These are phyloP conservation scores for Batillaria attramentaria DNA, from an alignment of 1,140 invertebrate species.

Conservation along the genomic window DNA sequence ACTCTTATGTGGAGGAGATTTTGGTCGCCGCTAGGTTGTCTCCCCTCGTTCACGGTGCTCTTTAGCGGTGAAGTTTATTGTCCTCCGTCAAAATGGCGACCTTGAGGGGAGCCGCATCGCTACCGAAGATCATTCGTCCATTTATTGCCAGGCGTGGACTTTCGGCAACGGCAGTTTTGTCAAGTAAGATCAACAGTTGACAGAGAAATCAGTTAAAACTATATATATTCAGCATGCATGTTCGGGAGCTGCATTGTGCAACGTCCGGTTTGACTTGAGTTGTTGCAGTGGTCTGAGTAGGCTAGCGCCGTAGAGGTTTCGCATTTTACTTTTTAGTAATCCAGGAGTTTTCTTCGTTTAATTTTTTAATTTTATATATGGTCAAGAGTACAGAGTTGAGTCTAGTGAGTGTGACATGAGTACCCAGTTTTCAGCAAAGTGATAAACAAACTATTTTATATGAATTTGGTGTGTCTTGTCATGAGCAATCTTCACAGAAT, in stretches of 20 bases:
- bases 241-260: background rate
- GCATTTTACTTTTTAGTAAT: too few species aligned
- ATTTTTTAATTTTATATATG: too few species aligned
- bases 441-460: too few species aligned
- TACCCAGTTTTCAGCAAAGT: too few species aligned
- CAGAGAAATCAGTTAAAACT: background rate
- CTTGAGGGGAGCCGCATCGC: background rate
- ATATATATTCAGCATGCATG: background rate
- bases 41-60: background rate
- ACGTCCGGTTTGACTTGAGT: background rate
- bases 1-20: background rate
- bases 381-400: too few species aligned
- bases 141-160: background rate
- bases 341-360: too few species aligned
- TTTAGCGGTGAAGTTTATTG: background rate
- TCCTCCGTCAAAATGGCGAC: conserved; percentile 20
- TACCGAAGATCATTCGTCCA: background rate
- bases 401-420: too few species aligned
- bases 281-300: background rate
- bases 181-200: background rate
- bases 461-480: too few species aligned
- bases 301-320: background rate
- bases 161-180: conserved; percentile 10
- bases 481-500: too few species aligned
- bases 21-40: too few species aligned